phyloP scores from a whole-genome alignment of 2,113 vertebrate species.

The Corvus cornix region DNA sequence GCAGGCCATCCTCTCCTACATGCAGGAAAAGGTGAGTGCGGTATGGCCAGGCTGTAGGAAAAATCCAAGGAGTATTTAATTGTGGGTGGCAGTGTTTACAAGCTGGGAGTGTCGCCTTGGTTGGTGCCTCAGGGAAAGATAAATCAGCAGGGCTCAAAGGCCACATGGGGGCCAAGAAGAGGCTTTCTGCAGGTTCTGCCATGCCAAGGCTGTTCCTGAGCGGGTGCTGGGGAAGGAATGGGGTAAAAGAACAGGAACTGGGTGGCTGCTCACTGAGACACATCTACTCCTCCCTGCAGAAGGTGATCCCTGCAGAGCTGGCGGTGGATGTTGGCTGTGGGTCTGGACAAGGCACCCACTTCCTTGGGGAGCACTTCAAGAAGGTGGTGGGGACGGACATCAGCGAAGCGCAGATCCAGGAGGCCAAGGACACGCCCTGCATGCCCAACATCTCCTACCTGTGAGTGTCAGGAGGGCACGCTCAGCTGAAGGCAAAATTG shows the following conservation, averaged over 20 bases:
- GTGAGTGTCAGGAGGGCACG: slow-evolving; percentile 44
- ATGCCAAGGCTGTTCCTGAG: accelerated
- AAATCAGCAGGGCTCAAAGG: background rate
- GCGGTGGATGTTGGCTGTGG: slow-evolving; percentile 85
- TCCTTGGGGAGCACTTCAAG: slow-evolving; percentile 75
- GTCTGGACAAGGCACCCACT: slow-evolving; percentile 78
- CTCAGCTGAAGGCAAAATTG: background rate
- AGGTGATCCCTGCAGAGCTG: slow-evolving; percentile 54
- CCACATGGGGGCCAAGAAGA: background rate
- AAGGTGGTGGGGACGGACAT: slow-evolving; percentile 81
- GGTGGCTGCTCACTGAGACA: background rate
- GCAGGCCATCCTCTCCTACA: slow-evolving; percentile 72
- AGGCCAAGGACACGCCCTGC: slow-evolving; percentile 49
- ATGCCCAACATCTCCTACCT: slow-evolving; percentile 75
- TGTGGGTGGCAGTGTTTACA: background rate
- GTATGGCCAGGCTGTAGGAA: background rate
- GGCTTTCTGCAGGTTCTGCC: background rate
- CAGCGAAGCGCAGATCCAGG: slow-evolving; percentile 80
- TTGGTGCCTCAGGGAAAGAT: background rate
- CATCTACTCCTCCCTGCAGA: background rate
- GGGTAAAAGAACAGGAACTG: background rate
- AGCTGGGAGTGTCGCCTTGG: background rate
- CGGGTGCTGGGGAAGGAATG: background rate
- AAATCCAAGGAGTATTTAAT: background rate
- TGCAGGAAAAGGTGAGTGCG: slow-evolving; percentile 74